Base-by-base conservation (phyloP, 2,797 vertebrate species). In the Hapalemur alaotrensis region DNA sequence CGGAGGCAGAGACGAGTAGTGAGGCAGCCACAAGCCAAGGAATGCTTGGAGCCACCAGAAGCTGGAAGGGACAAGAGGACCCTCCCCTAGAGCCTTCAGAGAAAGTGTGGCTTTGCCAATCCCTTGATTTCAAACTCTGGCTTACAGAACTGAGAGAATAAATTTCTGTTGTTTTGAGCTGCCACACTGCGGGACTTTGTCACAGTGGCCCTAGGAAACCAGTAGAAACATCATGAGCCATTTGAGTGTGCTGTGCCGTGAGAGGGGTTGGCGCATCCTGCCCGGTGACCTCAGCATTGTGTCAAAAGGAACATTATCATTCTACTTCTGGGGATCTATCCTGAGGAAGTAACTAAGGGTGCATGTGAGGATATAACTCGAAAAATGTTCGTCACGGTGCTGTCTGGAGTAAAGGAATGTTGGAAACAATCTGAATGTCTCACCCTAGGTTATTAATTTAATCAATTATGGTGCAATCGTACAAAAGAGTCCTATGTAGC, bases 241-340 rank as follows among this genome's bases (percentile, higher is more conserved):
- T 17, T 12, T 52, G 61, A 50, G 28, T 3, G 35, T 7, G 14
- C 12, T 5, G 7, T 1, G 6, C 12, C 46, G 14, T 67, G 35
- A 25, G 52, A 15, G 7, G 30, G 70, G 25, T 4, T 18, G 11
- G 11, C 1, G 22, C 11, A 2, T 23, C 15, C 46, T 32, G 25
- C 1, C 57, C 0, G 0, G 2, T 2, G 43, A 78, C 32, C 43
- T 83, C 57, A 87, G 89, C 23, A 35, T 35, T 0, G 0, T 4
- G n/a, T 28, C 25, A 9, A 54, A 84, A 18, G 18, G 46, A 91
- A 35, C 46, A 12, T 15, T 28, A 14, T 13, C 7, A 32, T n/a
- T 75, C 81, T 54, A 20, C 78, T 57, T 52, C 67, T 35, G 43
- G 86, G 50, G 46, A 15, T 72, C 22, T 35, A 1, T 70, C 32